A percentile compares a stretch with the other conserved stretches of the same genome.
Evolutionary conservation across 2,888 invertebrate species (phyloP).

Genomic region (Pantelozetes paolii): DNA sequence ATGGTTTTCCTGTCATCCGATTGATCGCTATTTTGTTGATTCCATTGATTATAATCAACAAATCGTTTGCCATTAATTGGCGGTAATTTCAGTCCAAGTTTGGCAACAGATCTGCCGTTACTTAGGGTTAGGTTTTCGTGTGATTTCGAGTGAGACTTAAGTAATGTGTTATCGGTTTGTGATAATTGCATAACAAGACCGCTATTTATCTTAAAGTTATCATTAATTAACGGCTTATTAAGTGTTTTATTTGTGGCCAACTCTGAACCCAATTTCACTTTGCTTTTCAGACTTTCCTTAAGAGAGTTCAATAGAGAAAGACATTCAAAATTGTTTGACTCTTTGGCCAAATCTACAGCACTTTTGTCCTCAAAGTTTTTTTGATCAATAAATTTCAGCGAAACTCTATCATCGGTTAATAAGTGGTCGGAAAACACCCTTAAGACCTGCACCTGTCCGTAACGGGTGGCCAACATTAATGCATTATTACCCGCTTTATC

Average conservation of each 20-base stretch:
- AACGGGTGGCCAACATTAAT: constrained; percentile 11
- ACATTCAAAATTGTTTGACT: constrained; percentile 1
- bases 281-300: neutral
- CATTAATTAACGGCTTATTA: constrained; percentile 1
- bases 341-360: constrained; percentile 7
- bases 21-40: neutral
- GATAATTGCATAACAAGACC: neutral
- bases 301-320: neutral
- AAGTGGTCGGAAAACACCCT: neutral
- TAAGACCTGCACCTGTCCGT: constrained; percentile 2
- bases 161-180: neutral
- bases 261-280: neutral
- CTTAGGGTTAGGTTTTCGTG: neutral
- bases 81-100: constrained; percentile 19
- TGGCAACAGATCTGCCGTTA: neutral
- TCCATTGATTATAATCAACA: constrained; percentile 26
- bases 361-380: constrained; percentile 18
- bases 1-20: constrained; percentile 14
- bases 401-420: neutral
- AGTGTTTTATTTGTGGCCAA: neutral
- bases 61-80: constrained; percentile 33
- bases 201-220: neutral
- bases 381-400: neutral
- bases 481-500: constrained; percentile 32
- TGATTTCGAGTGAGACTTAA: constrained; percentile 9